phyloP scores from a whole-genome alignment of 1,140 invertebrate genomes.

The Limonius californicus region DNA sequence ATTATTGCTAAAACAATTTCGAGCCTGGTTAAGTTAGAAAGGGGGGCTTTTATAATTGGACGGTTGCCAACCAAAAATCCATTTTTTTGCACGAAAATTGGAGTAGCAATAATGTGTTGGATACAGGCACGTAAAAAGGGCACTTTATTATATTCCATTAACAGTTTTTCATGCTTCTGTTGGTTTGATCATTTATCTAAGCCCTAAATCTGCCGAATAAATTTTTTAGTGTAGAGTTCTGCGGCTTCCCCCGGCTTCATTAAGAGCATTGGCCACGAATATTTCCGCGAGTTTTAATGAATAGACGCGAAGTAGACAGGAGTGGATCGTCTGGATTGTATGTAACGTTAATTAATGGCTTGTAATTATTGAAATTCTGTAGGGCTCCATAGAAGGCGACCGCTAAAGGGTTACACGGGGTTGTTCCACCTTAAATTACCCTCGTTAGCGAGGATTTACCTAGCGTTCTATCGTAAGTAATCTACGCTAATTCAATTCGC shows the following conservation, averaged over 20 bases:
- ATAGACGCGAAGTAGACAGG: neutral
- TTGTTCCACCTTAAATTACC: constrained; percentile 12
- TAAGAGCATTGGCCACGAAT: neutral
- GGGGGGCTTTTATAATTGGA: too few species aligned
- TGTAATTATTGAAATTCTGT: constrained; percentile 15
- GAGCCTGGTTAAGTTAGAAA: too few species aligned
- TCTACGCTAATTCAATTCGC: constrained; percentile 9
- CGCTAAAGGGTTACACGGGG: constrained; percentile 9
- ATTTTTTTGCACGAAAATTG: too few species aligned
- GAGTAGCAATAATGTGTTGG: too few species aligned
- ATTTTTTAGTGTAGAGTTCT: too few species aligned
- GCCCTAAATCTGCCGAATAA: too few species aligned
- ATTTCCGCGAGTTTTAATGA: neutral
- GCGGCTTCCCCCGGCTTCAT: neutral
- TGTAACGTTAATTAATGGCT: constrained; percentile 11
- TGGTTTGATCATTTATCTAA: too few species aligned
- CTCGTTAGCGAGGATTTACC: constrained; percentile 11
- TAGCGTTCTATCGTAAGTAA: constrained; percentile 5
- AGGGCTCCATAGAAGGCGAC: constrained; percentile 6
- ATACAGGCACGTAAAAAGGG: too few species aligned
- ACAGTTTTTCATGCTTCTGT: too few species aligned
- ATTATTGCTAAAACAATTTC: too few species aligned
- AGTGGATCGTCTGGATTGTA: neutral
- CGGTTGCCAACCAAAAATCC: too few species aligned
- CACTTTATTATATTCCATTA: too few species aligned